phyloP scores from a whole-genome alignment of 1,140 invertebrate genomes.

The Camponotus vicinus region DNA sequence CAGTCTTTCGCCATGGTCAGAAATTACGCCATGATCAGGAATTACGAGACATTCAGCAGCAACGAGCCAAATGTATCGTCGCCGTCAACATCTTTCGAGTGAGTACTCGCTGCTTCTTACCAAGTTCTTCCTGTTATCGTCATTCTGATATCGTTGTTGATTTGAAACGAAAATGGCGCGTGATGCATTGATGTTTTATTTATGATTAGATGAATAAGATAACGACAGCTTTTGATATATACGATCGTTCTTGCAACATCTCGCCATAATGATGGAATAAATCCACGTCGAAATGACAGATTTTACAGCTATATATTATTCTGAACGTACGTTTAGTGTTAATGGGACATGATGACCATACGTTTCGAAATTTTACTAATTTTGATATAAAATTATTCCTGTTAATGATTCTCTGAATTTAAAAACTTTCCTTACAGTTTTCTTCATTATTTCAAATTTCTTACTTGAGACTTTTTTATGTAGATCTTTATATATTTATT shows the following conservation, averaged over 20 bases:
- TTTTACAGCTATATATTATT: not conserved
- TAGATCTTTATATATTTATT: no score
- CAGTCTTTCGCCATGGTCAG: constrained; percentile 74
- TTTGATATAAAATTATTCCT: no score
- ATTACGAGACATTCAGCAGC: constrained; percentile 77
- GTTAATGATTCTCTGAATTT: no score
- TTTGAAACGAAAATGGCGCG: not conserved
- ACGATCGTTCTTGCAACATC: not conserved
- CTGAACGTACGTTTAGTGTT: no score
- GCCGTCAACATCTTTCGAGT: not conserved
- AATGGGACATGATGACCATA: no score
- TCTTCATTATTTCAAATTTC: no score
- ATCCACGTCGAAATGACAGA: not conserved
- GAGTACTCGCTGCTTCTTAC: not conserved
- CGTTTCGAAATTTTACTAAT: not conserved
- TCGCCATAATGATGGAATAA: not conserved
- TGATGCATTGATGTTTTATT: not conserved
- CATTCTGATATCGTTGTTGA: not conserved
- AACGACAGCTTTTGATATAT: not conserved
- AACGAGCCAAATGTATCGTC: constrained; percentile 1
- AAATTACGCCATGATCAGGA: constrained; percentile 4
- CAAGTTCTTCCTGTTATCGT: not conserved
- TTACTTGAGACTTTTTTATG: no score
- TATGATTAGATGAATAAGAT: constrained; percentile 32
- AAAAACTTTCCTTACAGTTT: no score